These are phyloP conservation scores for Lasiurus cinereus DNA, from an alignment of 2,113 vertebrate genomes.

Conservation along the genomic window DNA sequence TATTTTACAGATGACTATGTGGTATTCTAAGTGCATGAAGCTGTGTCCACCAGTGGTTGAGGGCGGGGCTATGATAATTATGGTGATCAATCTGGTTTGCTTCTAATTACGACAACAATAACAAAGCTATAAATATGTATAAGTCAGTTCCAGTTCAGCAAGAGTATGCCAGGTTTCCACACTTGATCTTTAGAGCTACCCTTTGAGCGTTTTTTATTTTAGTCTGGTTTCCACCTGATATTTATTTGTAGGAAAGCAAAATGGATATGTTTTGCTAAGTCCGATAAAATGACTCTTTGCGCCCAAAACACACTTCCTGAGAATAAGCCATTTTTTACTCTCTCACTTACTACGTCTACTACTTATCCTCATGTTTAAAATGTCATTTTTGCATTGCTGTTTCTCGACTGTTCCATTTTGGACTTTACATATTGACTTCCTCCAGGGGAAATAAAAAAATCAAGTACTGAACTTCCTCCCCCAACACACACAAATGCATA, in stretches of 20 bases:
- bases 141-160: background rate
- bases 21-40: background rate
- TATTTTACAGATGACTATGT: background rate
- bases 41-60: background rate
- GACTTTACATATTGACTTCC: background rate
- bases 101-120: background rate
- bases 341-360: background rate
- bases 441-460: background rate
- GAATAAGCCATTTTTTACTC: background rate
- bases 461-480: rapidly evolving
- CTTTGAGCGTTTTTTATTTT: background rate
- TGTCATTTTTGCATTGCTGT: background rate
- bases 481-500: background rate
- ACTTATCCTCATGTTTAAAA: background rate
- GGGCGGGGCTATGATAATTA: background rate
- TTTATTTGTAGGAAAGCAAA: background rate
- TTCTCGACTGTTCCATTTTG: background rate
- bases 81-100: background rate
- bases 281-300: background rate
- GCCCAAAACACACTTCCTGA: background rate
- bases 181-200: background rate
- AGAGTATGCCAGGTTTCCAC: rapidly evolving
- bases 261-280: background rate
- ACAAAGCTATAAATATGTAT: background rate
- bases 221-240: background rate